Evolutionary conservation across 2,113 vertebrate species (phyloP), one percentile per base, ranked within the genome.

Genomic region (Chinchilla lanigera): DNA sequence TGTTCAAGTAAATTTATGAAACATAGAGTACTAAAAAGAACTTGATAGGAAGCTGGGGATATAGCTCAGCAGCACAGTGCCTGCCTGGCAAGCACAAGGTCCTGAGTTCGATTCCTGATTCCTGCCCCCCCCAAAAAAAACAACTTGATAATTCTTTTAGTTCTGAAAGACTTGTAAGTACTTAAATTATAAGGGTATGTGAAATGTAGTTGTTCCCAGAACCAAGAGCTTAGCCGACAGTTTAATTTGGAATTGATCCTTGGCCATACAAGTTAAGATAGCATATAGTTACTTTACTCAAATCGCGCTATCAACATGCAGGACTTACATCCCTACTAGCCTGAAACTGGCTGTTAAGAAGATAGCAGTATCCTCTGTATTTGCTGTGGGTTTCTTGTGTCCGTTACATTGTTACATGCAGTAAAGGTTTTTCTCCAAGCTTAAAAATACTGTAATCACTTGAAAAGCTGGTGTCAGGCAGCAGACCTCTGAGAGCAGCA

Each of bases 151-250:
- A 60, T 5, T 16, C 17, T 91, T 54, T 85, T 91, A 28, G 33
- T 84, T 58, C 35, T 69, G 33, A 89, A 96, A 86, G 77, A 38
- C 56, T 85, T 33, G 26, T 26, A 92, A 85, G 63, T 65, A 26
- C 44, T 77, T 95, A 97, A 67, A 35, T 77, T 50, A 77, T 22
- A 35, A 94, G 50, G 28, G 58, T 89, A 44, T 73, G 65, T 89
- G 19, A 73, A 86, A 14, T 58, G 80, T 44, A 35, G 22, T 65
- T 47, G 33, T 78, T 93, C 50, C 2, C 73, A 91, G 54, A 93
- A n/a, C 61, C 14, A 22, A 85, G 33, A 50, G 35, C 13, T 89
- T 63, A 41, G n/a, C 60, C 47, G 52, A 50, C 44, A 84, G 85
- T 81, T 78, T 73, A 60, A 54, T 90, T 93, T 80, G 24, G 65